These are phyloP conservation scores for Shargacucullia verbasci DNA, from an alignment of 2,888 invertebrate genomes.

Conservation along the genomic window DNA sequence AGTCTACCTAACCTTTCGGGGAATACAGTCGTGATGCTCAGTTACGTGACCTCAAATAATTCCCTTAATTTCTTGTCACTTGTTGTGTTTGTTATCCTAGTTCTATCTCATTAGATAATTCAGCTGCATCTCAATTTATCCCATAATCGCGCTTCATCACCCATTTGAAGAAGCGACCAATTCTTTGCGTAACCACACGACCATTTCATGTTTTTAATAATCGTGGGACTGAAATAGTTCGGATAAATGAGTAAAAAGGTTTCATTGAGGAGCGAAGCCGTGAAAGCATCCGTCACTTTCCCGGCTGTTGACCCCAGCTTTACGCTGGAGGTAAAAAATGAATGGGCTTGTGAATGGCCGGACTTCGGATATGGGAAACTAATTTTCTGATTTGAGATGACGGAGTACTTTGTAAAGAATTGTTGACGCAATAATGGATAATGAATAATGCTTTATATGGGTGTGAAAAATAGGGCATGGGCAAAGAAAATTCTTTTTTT, in stretches of 20 bases:
- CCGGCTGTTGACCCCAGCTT: constrained; percentile 47
- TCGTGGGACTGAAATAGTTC: constrained; percentile 54
- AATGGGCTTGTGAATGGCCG: constrained; percentile 51
- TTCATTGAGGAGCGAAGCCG: constrained; percentile 54
- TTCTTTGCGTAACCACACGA: too few relatives aligned
- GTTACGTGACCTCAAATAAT: too few relatives aligned
- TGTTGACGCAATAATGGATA: constrained; percentile 7
- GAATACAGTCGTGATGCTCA: too few relatives aligned
- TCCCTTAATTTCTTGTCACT: too few relatives aligned
- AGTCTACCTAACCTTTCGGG: too few relatives aligned
- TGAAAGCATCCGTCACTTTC: constrained; percentile 57
- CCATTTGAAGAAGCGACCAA: too few relatives aligned
- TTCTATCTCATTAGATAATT: too few relatives aligned
- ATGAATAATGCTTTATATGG: constrained; percentile 1
- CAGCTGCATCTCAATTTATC: too few relatives aligned
- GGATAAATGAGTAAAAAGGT: constrained; percentile 48
- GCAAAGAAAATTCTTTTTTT: too few relatives aligned
- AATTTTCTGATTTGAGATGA: constrained; percentile 33
- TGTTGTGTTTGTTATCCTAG: too few relatives aligned
- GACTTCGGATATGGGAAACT: constrained; percentile 48
- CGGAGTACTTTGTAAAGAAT: constrained; percentile 23
- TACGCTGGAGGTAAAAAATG: constrained; percentile 45
- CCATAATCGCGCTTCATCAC: too few relatives aligned
- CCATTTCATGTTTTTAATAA: constrained; percentile 39
- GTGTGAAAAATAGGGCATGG: too few relatives aligned